phyloP scores from a whole-genome alignment of 2,113 vertebrate species.

The Paramormyrops kingsleyae region DNA sequence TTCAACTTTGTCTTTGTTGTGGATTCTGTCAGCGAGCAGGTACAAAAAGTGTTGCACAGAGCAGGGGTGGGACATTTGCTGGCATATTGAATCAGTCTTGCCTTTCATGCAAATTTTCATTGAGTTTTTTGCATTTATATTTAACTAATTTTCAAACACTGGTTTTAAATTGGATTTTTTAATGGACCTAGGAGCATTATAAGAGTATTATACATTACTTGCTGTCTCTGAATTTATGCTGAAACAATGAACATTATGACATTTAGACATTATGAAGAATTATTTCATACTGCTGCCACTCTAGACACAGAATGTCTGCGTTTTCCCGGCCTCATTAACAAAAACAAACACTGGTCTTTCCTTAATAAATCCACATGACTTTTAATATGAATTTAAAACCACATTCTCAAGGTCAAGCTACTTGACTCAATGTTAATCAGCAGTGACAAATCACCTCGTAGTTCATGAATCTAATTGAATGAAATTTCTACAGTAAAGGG shows the following conservation, averaged over 20 bases:
- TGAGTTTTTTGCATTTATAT: background rate
- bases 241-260: background rate
- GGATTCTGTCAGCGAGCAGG: background rate
- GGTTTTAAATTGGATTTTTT: background rate
- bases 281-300: background rate
- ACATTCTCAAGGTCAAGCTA: background rate
- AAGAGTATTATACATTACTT: background rate
- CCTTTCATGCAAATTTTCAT: background rate
- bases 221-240: background rate
- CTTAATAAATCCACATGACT: background rate
- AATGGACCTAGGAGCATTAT: background rate
- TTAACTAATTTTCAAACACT: background rate
- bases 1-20: background rate
- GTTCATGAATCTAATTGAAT: background rate
- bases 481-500: background rate
- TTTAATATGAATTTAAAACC: background rate
- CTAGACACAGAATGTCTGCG: background rate
- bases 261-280: background rate
- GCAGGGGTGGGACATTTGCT: background rate
- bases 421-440: background rate
- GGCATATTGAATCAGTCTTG: background rate
- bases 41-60: background rate
- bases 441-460: no score
- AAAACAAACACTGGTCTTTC: background rate
- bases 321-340: background rate